These are phyloP conservation scores for Drosophila multiciliata DNA, from an alignment of 2,888 invertebrate genomes.

Conservation along the genomic window DNA sequence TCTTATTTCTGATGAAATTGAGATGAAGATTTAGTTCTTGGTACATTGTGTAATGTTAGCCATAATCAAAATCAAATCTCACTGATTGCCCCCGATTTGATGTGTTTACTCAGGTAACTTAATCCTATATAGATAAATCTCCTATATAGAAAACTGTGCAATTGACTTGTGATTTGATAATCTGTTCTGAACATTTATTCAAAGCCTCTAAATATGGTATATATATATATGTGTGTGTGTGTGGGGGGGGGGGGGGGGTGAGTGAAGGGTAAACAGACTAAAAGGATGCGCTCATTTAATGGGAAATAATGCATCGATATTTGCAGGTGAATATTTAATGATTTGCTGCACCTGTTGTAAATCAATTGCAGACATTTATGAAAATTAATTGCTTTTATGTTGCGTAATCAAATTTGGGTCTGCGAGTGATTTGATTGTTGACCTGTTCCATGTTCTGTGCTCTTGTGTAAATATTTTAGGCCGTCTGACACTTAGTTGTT, in stretches of 20 bases:
- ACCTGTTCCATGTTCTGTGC: neutral
- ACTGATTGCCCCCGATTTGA: neutral
- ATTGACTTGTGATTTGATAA: neutral
- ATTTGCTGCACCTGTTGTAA: slow-evolving; percentile 7
- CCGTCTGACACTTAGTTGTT: slow-evolving; percentile 39
- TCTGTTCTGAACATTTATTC: neutral
- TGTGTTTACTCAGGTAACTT: neutral
- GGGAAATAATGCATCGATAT: neutral
- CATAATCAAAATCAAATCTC: slow-evolving; percentile 3
- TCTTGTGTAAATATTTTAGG: slow-evolving; percentile 42
- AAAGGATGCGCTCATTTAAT: neutral
- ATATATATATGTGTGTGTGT: too few relatives aligned
- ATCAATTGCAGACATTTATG: slow-evolving; percentile 16
- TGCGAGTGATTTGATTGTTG: slow-evolving; percentile 35
- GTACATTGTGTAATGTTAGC: slow-evolving; percentile 38
- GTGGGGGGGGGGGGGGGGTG: neutral
- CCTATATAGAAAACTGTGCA: neutral
- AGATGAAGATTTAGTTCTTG: slow-evolving; percentile 53
- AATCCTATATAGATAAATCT: too few relatives aligned
- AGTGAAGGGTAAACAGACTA: neutral
- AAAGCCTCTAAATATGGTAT: too few relatives aligned
- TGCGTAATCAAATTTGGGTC: slow-evolving; percentile 22
- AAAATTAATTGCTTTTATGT: slow-evolving; percentile 29
- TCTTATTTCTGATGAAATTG: neutral
- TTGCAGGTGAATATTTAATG: neutral